phyloP scores from a whole-genome alignment of 2,888 invertebrate genomes.

The Chironomus tentans region DNA sequence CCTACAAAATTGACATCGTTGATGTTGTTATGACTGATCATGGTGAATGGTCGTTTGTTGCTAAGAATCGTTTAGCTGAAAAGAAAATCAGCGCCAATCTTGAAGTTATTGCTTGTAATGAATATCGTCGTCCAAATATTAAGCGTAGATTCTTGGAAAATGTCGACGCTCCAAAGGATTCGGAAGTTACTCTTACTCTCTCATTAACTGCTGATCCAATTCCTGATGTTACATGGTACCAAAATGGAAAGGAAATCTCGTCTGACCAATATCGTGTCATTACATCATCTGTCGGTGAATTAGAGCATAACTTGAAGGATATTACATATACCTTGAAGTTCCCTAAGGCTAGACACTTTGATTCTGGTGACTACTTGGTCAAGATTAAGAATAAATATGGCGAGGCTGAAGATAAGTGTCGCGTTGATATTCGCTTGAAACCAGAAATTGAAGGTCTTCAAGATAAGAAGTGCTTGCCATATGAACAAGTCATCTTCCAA shows the following conservation, averaged over 20 bases:
- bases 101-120: constrained; percentile 63
- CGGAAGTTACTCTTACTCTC: constrained; percentile 57
- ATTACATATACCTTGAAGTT: constrained; percentile 71
- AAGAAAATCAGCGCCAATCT: constrained; percentile 62
- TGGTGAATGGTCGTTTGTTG: constrained; percentile 72
- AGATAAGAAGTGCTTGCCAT: constrained; percentile 64
- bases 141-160: constrained; percentile 54
- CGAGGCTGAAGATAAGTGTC: constrained; percentile 59
- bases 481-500: constrained; percentile 67
- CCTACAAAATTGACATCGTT: constrained; percentile 63
- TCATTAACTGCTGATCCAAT: constrained; percentile 81
- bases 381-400: constrained; percentile 75
- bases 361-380: constrained; percentile 75
- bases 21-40: constrained; percentile 61
- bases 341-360: constrained; percentile 58
- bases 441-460: constrained; percentile 71
- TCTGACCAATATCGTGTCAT: constrained; percentile 45
- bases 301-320: constrained; percentile 69
- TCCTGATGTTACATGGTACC: constrained; percentile 79
- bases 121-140: constrained; percentile 68
- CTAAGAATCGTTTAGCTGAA: constrained; percentile 77
- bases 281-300: constrained; percentile 54
- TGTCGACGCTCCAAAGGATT: constrained; percentile 59
- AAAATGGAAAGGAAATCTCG: constrained; percentile 59
- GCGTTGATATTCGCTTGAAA: constrained; percentile 66